These are phyloP conservation scores for Pheosia gnoma DNA, from an alignment of 2,888 invertebrate species.

Conservation along the genomic window DNA sequence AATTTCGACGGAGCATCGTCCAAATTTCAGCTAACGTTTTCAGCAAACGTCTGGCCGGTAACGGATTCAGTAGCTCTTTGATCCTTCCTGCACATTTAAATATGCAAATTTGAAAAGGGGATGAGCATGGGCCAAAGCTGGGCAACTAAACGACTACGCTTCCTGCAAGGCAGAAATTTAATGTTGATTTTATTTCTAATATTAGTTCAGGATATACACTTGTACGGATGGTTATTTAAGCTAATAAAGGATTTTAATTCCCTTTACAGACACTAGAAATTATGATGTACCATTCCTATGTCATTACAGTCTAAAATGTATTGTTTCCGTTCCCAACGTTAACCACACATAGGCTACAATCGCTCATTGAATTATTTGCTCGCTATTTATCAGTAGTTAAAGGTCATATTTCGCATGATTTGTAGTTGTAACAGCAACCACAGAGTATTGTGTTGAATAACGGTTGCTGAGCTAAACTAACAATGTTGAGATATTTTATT, in stretches of 20 bases:
- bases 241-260: conserved; percentile 29
- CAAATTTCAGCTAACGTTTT: conserved; percentile 18
- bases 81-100: conserved; percentile 60
- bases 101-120: conserved; percentile 57
- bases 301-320: no score
- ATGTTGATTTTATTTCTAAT: conserved; percentile 39
- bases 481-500: conserved; percentile 26
- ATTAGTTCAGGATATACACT: conserved; percentile 25
- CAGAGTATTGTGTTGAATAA: background rate
- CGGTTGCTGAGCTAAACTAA: conserved; percentile 3
- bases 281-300: no score
- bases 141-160: conserved; percentile 30
- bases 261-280: conserved; percentile 3
- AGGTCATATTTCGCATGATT: no score
- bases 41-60: conserved; percentile 36
- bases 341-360: no score
- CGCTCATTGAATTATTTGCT: no score
- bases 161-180: conserved; percentile 18
- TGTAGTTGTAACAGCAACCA: no score
- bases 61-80: conserved; percentile 56
- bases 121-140: conserved; percentile 30
- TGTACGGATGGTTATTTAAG: conserved; percentile 5
- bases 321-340: no score
- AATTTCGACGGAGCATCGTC: conserved; percentile 15
- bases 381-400: no score